Conservation (phyloP, 35 echinoderm and acorn worm species). For the Chiridota heheva region DNA sequence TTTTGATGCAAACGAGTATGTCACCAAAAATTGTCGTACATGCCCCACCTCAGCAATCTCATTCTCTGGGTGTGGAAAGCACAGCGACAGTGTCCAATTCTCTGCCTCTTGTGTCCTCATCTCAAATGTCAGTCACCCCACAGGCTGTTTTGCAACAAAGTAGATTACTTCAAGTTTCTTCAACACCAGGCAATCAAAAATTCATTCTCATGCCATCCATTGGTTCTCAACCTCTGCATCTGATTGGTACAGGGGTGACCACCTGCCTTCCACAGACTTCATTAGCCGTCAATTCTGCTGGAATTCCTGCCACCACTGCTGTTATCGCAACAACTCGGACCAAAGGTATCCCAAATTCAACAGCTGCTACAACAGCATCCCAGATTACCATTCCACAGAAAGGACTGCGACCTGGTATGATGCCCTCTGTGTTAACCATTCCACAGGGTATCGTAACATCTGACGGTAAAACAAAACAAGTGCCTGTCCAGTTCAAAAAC, state of each 20-base stretch:
- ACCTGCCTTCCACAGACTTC: conserved; percentile 35
- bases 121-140: conserved; percentile 23
- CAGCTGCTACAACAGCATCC: conserved; percentile 17
- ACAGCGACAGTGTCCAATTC: conserved; percentile 20
- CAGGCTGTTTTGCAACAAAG: conserved; percentile 5
- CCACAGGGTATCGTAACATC: background rate
- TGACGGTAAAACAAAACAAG: background rate
- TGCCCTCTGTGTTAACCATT: background rate
- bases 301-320: background rate
- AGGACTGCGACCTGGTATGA: background rate
- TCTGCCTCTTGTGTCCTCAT: conserved; percentile 25
- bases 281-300: background rate
- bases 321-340: conserved; percentile 14
- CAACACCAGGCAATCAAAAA: conserved; percentile 30
- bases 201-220: conserved; percentile 23
- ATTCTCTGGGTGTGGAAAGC: background rate
- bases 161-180: conserved; percentile 22
- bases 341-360: conserved; percentile 32
- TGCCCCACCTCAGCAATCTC: conserved; percentile 30
- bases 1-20: conserved; percentile 46
- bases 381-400: conserved; percentile 14
- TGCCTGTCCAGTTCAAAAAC: conserved; percentile 11
- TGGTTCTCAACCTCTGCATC: conserved; percentile 12
- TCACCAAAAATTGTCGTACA: conserved; percentile 62
- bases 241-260: conserved; percentile 27